Base-by-base conservation (phyloP, 2,797 vertebrate species). In the Spinus olivaceus region DNA sequence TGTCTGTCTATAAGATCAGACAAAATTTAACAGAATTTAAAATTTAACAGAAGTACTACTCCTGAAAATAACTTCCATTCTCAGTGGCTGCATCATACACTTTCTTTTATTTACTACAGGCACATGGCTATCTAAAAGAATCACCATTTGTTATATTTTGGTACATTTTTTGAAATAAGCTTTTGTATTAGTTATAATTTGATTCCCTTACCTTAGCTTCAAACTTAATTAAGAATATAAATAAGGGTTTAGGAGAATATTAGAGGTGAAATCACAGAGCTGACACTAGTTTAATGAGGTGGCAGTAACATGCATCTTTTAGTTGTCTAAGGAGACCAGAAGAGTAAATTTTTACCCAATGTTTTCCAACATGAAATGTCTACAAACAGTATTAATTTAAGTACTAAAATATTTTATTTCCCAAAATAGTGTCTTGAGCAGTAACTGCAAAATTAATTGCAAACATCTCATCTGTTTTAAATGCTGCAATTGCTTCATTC, bases 401-500 rank as follows among this genome's bases (percentile, higher is more conserved):
- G n/a, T 76, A 54, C 39, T 19, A 79, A 96, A 86, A 81, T 92
- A 88, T 76, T 92, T 90, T 76, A 66, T 88, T 96, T 94, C 56
- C 83, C 37, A 76, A 93, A 96, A 92, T 70, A 84, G 24, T 56
- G 21, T 88, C 49, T 59, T 80, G 37, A 91, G 53, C 30, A 27
- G 33, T 80, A 89, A 91, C 71, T 87, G 44, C 76, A 93, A 93
- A 93, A 94, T 90, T 79, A 88, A 89, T 89, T 87, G 71, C 81
- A 94, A 95, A 85, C 41, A 60, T 92, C 46, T 94, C 64, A 80
- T 92, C 64, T 89, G 35, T 81, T 90, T 2, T 65, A 80, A 95
- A n/a, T 88, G 47, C 32, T 92, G 85, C 64, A 87, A 92, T 93
- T 96, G 67, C 65, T 73, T 7, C 0, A 1, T 77, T 93, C 78